Evolutionary conservation across 2,797 vertebrate genomes (phyloP).

Genomic region (Tinamus major): DNA sequence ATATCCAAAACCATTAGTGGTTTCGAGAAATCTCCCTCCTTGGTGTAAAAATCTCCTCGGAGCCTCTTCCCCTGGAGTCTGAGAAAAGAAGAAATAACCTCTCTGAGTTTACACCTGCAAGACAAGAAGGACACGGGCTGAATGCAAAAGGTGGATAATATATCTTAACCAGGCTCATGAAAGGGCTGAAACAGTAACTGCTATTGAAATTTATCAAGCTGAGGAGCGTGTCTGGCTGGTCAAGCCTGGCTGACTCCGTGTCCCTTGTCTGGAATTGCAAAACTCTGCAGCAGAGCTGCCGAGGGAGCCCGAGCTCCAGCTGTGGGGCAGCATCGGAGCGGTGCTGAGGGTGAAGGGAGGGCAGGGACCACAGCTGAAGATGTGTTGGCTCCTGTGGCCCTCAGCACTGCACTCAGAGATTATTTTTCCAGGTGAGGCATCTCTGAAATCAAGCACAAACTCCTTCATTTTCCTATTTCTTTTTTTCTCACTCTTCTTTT

Average conservation of each 20-base stretch:
- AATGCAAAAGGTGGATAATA: background rate
- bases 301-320: background rate
- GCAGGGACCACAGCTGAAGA: background rate
- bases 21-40: background rate
- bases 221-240: background rate
- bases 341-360: background rate
- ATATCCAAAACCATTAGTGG: background rate
- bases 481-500: background rate
- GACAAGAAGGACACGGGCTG: background rate
- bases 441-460: background rate
- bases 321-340: background rate
- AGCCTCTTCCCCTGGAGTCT: background rate
- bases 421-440: background rate
- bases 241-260: background rate
- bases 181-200: background rate
- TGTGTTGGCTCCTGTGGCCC: background rate
- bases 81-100: background rate
- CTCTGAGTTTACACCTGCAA: background rate
- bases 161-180: background rate
- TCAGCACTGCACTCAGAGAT: background rate
- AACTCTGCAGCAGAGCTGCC: background rate
- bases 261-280: background rate
- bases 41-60: background rate
- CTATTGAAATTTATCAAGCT: background rate
- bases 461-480: background rate